Conservation (phyloP, 2,888 invertebrate species). For the Lepidocyrtoides sp. region DNA sequence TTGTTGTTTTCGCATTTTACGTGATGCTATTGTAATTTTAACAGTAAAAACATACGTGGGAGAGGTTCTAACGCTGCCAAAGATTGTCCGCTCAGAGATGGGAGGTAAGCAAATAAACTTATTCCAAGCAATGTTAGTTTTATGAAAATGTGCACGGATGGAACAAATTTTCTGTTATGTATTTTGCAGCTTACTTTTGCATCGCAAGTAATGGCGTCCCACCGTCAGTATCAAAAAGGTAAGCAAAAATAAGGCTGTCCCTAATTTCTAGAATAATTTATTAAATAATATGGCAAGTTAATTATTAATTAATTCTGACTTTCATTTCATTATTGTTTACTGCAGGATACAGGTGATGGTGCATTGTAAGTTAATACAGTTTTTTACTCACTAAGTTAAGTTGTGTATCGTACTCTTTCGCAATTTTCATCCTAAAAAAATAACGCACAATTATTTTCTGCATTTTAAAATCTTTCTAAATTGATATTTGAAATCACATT, state of each 20-base stretch:
- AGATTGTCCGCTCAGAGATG: slow-evolving; percentile 94
- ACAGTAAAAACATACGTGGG: slow-evolving; percentile 92
- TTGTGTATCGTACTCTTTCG: no score
- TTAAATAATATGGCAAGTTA: no score
- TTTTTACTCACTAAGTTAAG: no score
- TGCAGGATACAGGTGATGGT: slow-evolving; percentile 77
- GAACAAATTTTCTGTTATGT: slow-evolving; percentile 89
- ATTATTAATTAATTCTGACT: not conserved
- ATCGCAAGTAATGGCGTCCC: slow-evolving; percentile 96
- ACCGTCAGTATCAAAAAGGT: slow-evolving; percentile 89
- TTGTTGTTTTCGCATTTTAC: not conserved
- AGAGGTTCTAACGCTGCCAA: slow-evolving; percentile 93
- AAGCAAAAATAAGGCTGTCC: not conserved
- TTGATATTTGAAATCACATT: no score
- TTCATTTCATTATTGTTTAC: not conserved
- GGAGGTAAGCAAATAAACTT: slow-evolving; percentile 73
- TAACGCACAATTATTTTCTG: no score
- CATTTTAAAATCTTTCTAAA: no score
- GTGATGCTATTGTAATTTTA: not conserved
- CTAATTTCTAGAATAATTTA: no score
- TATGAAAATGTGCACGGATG: no score
- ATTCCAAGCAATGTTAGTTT: not conserved
- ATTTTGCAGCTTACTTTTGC: slow-evolving; percentile 90
- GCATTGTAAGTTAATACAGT: slow-evolving; percentile 78
- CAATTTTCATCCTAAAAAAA: no score